Percentiles rank a stretch among this genome's conserved stretches.
These are phyloP conservation scores for Dendroctonus valens DNA, from an alignment of 1,140 invertebrate genomes.

Conservation along the genomic window DNA sequence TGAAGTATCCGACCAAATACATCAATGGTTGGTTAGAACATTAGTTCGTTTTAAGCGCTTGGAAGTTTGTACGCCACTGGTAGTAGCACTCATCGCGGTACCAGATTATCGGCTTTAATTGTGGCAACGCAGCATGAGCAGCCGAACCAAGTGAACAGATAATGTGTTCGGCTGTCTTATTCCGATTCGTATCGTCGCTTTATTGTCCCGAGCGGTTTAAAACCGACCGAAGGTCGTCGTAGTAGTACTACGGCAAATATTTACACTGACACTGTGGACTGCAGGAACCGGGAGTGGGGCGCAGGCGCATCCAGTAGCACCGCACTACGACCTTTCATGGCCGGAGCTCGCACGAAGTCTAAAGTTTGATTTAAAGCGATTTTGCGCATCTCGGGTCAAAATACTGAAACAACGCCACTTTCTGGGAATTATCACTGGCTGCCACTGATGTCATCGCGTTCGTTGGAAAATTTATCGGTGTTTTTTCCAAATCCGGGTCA, in stretches of 20 bases:
- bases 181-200: constrained; percentile 9
- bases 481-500: no score
- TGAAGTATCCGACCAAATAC: no score
- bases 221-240: constrained; percentile 14
- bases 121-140: constrained; percentile 14
- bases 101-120: constrained; percentile 2
- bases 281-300: no score
- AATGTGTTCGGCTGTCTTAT: constrained; percentile 13
- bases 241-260: constrained; percentile 28
- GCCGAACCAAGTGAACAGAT: constrained; percentile 15
- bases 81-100: no score
- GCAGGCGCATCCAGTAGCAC: neutral
- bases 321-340: constrained; percentile 3
- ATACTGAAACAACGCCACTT: constrained; percentile 3
- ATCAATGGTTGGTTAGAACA: no score
- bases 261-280: constrained; percentile 1
- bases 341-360: constrained; percentile 3
- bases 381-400: constrained; percentile 9
- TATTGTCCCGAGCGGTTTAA: constrained; percentile 3
- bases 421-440: neutral
- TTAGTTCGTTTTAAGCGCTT: no score
- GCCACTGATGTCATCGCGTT: no score
- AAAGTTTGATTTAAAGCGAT: constrained; percentile 18
- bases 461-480: no score
- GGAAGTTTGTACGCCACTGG: no score